Conservation (phyloP, 2,797 vertebrate genomes). For the Philypnodon macrostomus region DNA sequence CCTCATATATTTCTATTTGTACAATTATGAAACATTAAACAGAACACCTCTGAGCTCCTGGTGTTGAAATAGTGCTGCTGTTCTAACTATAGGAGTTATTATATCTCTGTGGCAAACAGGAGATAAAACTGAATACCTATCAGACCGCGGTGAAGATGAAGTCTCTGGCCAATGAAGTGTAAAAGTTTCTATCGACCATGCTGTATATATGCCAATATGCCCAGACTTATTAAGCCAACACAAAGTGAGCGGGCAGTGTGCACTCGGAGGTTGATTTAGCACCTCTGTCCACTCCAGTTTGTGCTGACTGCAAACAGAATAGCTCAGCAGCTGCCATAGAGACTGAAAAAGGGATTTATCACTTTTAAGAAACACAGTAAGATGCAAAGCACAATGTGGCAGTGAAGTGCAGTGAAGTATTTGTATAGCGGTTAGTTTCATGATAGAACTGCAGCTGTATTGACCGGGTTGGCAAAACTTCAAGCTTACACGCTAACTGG, state of each 20-base stretch:
- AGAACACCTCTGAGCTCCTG: neutral
- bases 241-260: conserved; percentile 47
- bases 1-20: no score
- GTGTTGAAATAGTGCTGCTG: conserved; percentile 5
- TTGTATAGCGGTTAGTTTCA: conserved; percentile 30
- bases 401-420: conserved; percentile 23
- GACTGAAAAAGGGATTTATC: conserved; percentile 54
- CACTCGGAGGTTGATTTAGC: conserved; percentile 57
- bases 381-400: conserved; percentile 21
- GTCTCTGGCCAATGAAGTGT: conserved; percentile 52
- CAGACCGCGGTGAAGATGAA: conserved; percentile 41
- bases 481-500: no score
- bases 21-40: neutral
- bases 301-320: conserved; percentile 62
- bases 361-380: conserved; percentile 17
- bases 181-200: conserved; percentile 61
- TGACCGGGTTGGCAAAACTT: conserved; percentile 22
- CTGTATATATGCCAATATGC: conserved; percentile 65
- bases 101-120: conserved; percentile 28
- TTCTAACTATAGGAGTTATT: conserved; percentile 18
- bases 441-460: conserved; percentile 27
- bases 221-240: conserved; percentile 68
- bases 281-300: conserved; percentile 51
- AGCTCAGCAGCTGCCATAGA: conserved; percentile 55
- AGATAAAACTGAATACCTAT: conserved; percentile 37